These are phyloP conservation scores for Watsonalla cultraria DNA, from an alignment of 2,888 invertebrate genomes.

Conservation along the genomic window DNA sequence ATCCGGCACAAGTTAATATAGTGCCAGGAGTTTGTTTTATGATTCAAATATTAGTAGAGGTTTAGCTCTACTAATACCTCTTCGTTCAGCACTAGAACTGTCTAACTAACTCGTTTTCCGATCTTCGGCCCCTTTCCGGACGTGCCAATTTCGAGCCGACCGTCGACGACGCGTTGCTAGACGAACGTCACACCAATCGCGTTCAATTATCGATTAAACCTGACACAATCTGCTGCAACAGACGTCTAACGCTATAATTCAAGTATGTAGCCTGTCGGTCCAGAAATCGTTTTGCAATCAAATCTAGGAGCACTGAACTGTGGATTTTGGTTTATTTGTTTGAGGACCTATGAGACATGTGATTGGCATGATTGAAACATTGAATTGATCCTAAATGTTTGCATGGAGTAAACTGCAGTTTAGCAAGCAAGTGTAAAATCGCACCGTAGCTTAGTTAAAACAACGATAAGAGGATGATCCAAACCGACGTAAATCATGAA, in stretches of 20 bases:
- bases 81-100: constrained; percentile 9
- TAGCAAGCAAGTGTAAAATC: too few relatives aligned
- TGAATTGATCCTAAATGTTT: too few relatives aligned
- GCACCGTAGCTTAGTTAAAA: too few relatives aligned
- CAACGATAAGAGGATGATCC: not conserved
- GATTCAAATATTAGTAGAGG: not conserved
- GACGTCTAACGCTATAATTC: constrained; percentile 10
- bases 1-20: not conserved
- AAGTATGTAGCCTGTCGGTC: not conserved
- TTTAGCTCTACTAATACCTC: not conserved
- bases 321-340: too few relatives aligned
- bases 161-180: constrained; percentile 27
- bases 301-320: not conserved
- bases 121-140: constrained; percentile 45
- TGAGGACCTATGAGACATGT: too few relatives aligned
- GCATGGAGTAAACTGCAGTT: too few relatives aligned
- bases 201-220: constrained; percentile 50
- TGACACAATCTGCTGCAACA: constrained; percentile 29
- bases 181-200: constrained; percentile 41
- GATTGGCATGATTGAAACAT: too few relatives aligned
- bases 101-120: constrained; percentile 26
- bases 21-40: not conserved
- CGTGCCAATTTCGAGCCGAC: constrained; percentile 52
- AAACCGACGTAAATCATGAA: constrained; percentile 23
- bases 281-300: constrained; percentile 4